phyloP scores from a whole-genome alignment of 2,797 vertebrate genomes.

The Melanotaenia pygmaea region DNA sequence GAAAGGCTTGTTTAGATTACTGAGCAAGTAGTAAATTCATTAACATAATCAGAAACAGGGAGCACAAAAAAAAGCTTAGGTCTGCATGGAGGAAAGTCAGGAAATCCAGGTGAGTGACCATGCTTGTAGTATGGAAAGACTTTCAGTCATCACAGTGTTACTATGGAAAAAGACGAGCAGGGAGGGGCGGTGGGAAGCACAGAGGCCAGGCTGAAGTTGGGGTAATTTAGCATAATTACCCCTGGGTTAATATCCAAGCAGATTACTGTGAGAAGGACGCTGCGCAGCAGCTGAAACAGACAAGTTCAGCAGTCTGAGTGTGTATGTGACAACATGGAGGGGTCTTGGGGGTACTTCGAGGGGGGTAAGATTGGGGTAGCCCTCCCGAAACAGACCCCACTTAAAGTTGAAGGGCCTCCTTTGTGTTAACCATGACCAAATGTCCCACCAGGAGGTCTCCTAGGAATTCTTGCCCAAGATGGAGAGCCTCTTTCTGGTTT shows the following conservation, averaged over 20 bases:
- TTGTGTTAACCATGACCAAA: conserved; percentile 74
- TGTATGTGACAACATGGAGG: conserved; percentile 45
- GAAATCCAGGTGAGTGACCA: conserved; percentile 42
- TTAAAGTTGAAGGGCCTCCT: conserved; percentile 75
- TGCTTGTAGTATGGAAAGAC: conserved; percentile 7
- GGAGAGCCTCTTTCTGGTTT: conserved; percentile 60
- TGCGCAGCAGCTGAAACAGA: conserved; percentile 28
- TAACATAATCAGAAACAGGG: neutral
- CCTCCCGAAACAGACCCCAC: conserved; percentile 71
- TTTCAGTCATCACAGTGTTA: conserved; percentile 20
- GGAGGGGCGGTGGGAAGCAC: conserved; percentile 11
- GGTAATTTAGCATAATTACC: conserved; percentile 76
- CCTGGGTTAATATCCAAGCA: conserved; percentile 77
- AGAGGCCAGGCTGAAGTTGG: conserved; percentile 52
- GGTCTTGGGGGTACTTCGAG: conserved; percentile 38
- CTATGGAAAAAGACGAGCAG: conserved; percentile 16
- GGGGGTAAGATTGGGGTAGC: conserved; percentile 43
- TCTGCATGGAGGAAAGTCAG: conserved; percentile 3
- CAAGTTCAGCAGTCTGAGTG: conserved; percentile 19
- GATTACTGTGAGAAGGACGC: conserved; percentile 61
- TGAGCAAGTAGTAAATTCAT: neutral
- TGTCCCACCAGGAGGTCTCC: conserved; percentile 73
- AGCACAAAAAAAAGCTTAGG: neutral
- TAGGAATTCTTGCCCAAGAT: conserved; percentile 68
- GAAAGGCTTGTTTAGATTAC: conserved; percentile 8